Evolutionary conservation across 2,797 vertebrate genomes (phyloP), one percentile per base, ranked within the genome.

Genomic region (Microchirus variegatus): DNA sequence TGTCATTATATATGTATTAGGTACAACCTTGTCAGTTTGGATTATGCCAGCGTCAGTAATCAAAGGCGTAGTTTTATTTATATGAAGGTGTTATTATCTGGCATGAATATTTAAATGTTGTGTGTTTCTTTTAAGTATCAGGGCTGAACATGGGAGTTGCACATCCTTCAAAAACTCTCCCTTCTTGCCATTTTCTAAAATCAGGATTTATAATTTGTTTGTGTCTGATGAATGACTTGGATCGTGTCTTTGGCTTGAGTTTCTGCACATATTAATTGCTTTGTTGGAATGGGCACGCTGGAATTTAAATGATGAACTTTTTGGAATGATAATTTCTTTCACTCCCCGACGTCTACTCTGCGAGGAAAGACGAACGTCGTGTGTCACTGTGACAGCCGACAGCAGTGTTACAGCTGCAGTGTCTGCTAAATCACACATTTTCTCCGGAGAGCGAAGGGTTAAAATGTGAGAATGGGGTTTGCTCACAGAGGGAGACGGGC

Each of bases 291-390:
- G 51, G 10, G 53, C 53, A 47, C 68, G 38, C 73, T 78, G 54
- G 59, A 74, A 62, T 78, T 74, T 41, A 68, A 63, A 16, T 17
- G 2, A 81, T 78, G 45, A 67, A 48, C 10, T 52, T 62, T 73
- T 77, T 80, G 74, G 67, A 81, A 43, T 53, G 16, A 7, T 44
- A 3, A 31, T 31, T 31, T 31, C 7, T 26, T 26, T 26, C 5
- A 3, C 26, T 31, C 13, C 42, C 56, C 41, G 6, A 66, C 75
- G 57, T 75, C 78, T 81, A 70, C n/a, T n/a, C 66, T 74, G 46
- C 70, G 46, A 56, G 54, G 59, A 67, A 42, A 35, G 56, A 70
- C 53, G 54, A 44, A 22, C 49, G 11, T 64, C 48, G 55, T 63
- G 54, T n/a, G 5, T 9, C 10, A 52, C 40, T 42, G 26, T 38